These are phyloP conservation scores for Phenganax stokvisi DNA, from an alignment of 92 coral and sea anemone genomes.

Conservation along the genomic window DNA sequence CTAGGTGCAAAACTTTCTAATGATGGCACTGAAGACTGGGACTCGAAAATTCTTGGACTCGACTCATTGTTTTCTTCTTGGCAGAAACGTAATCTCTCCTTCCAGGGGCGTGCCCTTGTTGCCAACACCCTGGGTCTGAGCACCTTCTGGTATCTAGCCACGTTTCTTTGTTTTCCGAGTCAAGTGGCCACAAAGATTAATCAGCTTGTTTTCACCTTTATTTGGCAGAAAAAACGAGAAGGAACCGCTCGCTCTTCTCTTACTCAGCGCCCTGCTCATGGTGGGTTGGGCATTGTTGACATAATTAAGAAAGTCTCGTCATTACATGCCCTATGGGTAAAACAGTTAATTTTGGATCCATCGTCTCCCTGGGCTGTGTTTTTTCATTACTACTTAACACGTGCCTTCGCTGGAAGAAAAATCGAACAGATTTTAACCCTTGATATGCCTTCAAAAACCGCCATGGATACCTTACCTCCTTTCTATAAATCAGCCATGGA, in stretches of 20 bases:
- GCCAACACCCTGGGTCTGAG: not conserved
- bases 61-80: not conserved
- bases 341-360: not conserved
- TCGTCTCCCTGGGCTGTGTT: not conserved
- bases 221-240: not conserved
- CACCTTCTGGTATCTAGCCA: not conserved
- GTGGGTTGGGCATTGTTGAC: not conserved
- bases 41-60: not conserved
- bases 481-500: too few relatives aligned
- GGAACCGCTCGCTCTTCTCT: not conserved
- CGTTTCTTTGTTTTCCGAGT: not conserved
- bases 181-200: not conserved
- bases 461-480: not conserved
- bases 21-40: not conserved
- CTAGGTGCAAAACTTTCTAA: not conserved
- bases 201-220: not conserved
- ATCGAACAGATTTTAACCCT: not conserved
- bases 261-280: not conserved
- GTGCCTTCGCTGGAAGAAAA: not conserved
- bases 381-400: not conserved
- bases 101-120: not conserved
- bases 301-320: too few relatives aligned
- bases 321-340: not conserved
- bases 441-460: not conserved
- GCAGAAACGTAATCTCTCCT: not conserved